Evolutionary conservation across 2,113 vertebrate species (phyloP).

Genomic region (Vulpes ferrilata): DNA sequence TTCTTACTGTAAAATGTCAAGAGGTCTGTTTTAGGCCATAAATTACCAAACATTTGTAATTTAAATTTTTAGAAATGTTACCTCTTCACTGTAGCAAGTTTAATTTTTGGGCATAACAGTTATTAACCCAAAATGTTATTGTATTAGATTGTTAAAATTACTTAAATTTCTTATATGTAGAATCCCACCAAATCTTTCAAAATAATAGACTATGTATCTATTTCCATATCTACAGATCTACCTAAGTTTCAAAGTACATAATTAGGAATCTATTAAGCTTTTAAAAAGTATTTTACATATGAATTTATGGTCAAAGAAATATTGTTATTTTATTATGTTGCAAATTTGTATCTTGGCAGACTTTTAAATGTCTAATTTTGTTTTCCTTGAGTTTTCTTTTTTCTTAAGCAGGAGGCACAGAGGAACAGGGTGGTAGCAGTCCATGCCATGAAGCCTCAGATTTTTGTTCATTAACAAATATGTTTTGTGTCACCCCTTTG

Average conservation of each 20-base stretch:
- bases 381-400: slow-evolving; percentile 80
- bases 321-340: slow-evolving; percentile 18
- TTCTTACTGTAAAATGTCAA: not conserved
- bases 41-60: not conserved
- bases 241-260: not conserved
- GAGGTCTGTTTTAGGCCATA: not conserved
- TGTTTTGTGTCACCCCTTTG: slow-evolving; percentile 67
- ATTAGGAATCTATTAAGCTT: not conserved
- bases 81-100: not conserved
- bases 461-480: slow-evolving; percentile 64
- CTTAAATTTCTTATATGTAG: not conserved
- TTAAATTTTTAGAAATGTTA: slow-evolving; percentile 7
- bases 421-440: slow-evolving; percentile 74
- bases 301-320: not conserved
- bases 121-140: not conserved
- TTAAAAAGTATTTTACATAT: slow-evolving; percentile 17
- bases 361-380: slow-evolving; percentile 55
- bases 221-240: not conserved
- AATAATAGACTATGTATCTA: not conserved
- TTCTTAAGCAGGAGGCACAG: slow-evolving; percentile 81
- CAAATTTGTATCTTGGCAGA: slow-evolving; percentile 48
- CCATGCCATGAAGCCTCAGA: slow-evolving; percentile 68
- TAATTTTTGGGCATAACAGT: not conserved
- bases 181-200: slow-evolving; percentile 57
- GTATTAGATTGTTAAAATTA: not conserved